Percentiles rank a stretch among this genome's conserved stretches.
Conservation (phyloP, 2,888 invertebrate species). For the Smittia sp. region DNA sequence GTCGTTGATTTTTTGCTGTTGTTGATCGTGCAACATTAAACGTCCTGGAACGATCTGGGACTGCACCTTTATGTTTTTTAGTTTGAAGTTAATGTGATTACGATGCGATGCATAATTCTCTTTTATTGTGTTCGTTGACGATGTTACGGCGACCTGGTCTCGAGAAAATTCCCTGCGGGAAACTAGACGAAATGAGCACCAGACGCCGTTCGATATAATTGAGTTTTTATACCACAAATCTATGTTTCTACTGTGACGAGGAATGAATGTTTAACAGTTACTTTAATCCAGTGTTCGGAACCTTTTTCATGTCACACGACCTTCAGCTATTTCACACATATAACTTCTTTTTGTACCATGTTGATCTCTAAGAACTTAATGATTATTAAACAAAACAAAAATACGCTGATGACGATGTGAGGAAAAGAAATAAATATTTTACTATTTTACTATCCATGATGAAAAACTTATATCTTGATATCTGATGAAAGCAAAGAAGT, state of each 20-base stretch:
- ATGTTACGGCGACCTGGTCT: background rate
- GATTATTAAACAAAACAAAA: background rate
- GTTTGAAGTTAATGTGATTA: background rate
- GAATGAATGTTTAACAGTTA: background rate
- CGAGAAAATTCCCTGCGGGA: background rate
- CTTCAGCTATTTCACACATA: background rate
- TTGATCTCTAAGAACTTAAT: slow-evolving; percentile 12
- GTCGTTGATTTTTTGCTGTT: slow-evolving; percentile 38
- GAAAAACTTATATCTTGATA: background rate
- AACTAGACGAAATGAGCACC: background rate
- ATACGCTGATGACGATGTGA: background rate
- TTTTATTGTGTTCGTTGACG: slow-evolving; percentile 1
- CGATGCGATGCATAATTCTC: background rate
- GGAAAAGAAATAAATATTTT: slow-evolving; percentile 3
- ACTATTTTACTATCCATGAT: slow-evolving; percentile 9
- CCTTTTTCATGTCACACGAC: too few relatives aligned
- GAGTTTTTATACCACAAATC: slow-evolving; percentile 12
- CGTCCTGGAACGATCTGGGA: background rate
- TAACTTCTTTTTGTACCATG: slow-evolving; percentile 4
- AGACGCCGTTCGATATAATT: background rate
- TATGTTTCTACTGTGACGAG: background rate
- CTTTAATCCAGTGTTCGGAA: too few relatives aligned
- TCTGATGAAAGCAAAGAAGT: background rate
- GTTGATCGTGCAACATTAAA: slow-evolving; percentile 24
- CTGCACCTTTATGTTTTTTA: background rate